Evolutionary conservation across 2,888 invertebrate species (phyloP).

Genomic region (Mesopsocus fuscifrons): DNA sequence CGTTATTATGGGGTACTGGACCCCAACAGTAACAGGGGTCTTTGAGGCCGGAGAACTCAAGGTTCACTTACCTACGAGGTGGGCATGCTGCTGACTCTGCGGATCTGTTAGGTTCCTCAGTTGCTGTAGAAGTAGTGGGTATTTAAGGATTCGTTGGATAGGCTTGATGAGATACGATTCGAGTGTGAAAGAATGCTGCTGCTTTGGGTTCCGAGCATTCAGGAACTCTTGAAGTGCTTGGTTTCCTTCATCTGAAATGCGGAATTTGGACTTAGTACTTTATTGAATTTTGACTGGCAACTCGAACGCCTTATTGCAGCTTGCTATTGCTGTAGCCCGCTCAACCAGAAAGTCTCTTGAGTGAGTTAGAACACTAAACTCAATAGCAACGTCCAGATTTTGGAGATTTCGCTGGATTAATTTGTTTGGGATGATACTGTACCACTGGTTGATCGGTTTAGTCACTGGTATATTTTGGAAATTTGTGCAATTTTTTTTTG

Average conservation of each 20-base stretch:
- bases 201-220: constrained; percentile 82
- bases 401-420: no score
- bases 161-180: constrained; percentile 98
- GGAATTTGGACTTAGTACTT: constrained; percentile 14
- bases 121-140: constrained; percentile 87
- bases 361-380: no score
- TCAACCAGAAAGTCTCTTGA: no score
- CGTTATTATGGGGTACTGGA: no score
- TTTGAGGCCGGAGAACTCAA: no score
- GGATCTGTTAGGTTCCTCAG: constrained; percentile 84
- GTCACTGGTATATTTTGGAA: no score
- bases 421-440: no score
- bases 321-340: no score
- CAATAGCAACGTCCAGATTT: no score
- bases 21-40: no score
- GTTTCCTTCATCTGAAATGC: constrained; percentile 71
- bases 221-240: constrained; percentile 91
- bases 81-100: constrained; percentile 83
- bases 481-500: no score
- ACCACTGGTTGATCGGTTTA: no score
- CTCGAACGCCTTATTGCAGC: background rate
- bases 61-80: constrained; percentile 56
- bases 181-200: constrained; percentile 90
- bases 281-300: background rate
- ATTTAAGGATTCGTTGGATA: constrained; percentile 94